phyloP scores from a whole-genome alignment of 2,113 vertebrate genomes.

The Anoura caudifer region DNA sequence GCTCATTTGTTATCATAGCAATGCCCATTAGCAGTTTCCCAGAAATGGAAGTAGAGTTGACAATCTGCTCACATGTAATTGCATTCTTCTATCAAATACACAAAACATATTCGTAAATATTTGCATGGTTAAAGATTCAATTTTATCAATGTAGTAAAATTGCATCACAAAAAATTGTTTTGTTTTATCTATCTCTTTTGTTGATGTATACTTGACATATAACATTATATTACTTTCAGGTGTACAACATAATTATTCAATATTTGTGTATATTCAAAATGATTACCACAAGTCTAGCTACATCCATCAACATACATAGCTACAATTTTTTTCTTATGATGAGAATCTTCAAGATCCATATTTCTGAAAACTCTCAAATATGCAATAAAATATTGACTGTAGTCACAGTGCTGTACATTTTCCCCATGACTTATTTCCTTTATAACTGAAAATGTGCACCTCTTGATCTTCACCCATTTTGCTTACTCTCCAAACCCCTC shows the following conservation, averaged over 20 bases:
- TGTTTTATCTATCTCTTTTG: not conserved
- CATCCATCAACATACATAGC: too few relatives aligned
- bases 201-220: not conserved
- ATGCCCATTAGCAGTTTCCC: not conserved
- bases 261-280: not conserved
- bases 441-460: not conserved
- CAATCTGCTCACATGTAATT: not conserved
- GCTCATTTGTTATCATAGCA: not conserved
- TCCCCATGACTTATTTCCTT: not conserved
- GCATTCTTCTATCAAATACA: not conserved
- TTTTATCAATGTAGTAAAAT: not conserved
- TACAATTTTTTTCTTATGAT: not conserved
- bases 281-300: not conserved
- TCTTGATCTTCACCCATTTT: not conserved
- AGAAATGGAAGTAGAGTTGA: not conserved
- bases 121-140: not conserved
- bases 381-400: not conserved
- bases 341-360: not conserved
- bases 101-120: not conserved
- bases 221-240: not conserved
- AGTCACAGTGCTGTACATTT: not conserved
- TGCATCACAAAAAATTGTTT: not conserved
- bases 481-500: not conserved
- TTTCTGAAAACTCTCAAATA: not conserved
- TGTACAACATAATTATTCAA: not conserved